Conservation (phyloP, 37 sponge, comb jelly and placozoan species). For the Chondrosia reniformis region DNA sequence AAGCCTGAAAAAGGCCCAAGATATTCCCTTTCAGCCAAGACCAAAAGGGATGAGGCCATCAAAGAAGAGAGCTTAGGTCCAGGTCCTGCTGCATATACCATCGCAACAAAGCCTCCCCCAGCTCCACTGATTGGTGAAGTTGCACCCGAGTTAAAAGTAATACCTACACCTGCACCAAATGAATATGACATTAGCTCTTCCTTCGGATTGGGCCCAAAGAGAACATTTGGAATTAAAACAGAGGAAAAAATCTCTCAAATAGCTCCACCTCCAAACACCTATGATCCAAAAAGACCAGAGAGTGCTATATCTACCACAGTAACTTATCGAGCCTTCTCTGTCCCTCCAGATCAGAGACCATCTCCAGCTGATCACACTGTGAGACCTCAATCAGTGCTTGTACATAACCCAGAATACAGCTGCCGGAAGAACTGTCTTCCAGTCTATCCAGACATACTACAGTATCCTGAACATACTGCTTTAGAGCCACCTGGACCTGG, state of each 20-base stretch:
- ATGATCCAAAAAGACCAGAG: not conserved
- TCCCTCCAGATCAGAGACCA: conserved; percentile 25
- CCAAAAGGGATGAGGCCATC: conserved; percentile 18
- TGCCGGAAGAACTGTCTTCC: conserved; percentile 45
- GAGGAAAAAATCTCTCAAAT: not conserved
- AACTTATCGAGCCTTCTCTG: conserved; percentile 40
- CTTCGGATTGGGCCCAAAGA: conserved; percentile 15
- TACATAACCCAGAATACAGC: conserved; percentile 36
- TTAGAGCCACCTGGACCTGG: conserved; percentile 27
- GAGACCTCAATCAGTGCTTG: not conserved
- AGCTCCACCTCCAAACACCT: conserved; percentile 23
- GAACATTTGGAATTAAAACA: conserved; percentile 32
- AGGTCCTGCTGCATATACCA: conserved; percentile 42
- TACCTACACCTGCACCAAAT: conserved; percentile 39
- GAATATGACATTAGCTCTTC: conserved; percentile 13
- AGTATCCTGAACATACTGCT: conserved; percentile 29
- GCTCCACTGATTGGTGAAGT: conserved; percentile 21
- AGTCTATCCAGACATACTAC: conserved; percentile 46
- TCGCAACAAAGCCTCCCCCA: conserved; percentile 1
- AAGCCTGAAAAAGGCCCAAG: conserved; percentile 34
- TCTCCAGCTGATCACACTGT: conserved; percentile 27
- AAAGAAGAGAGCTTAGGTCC: conserved; percentile 31
- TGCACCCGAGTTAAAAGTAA: not conserved
- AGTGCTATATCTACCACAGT: conserved; percentile 17
- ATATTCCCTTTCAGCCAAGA: not conserved